Percentiles rank a stretch among this genome's conserved stretches.
Conservation (phyloP, 2,797 vertebrate species). For the Takifugu rubripes region DNA sequence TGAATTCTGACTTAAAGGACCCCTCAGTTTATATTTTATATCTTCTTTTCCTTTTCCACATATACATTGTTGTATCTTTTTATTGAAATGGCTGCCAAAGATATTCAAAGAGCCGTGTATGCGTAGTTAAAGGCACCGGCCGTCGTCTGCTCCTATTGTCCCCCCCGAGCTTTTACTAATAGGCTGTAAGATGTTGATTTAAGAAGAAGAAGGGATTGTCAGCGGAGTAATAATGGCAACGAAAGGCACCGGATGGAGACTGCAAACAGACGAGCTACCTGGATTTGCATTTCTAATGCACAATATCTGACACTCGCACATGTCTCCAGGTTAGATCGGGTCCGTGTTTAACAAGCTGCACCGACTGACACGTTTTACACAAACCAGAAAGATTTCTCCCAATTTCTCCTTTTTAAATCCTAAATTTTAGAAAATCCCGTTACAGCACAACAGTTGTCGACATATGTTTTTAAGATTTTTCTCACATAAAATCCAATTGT, state of each 20-base stretch:
- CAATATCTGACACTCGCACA: conserved; percentile 42
- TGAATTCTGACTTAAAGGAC: conserved; percentile 12
- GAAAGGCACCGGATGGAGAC: conserved; percentile 39
- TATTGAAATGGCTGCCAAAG: background rate
- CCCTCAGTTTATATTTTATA: conserved; percentile 24
- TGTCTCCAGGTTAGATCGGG: background rate
- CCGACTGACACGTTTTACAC: no score
- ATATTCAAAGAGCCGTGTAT: conserved; percentile 29
- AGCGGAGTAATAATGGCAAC: conserved; percentile 47
- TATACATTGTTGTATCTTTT: conserved; percentile 1
- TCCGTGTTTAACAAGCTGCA: background rate
- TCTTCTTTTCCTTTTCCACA: background rate
- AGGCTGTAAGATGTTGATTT: conserved; percentile 68
- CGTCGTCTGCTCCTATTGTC: conserved; percentile 48
- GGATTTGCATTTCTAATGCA: conserved; percentile 66
- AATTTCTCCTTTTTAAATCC: no score
- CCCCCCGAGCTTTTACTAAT: conserved; percentile 58
- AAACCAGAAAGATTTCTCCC: no score
- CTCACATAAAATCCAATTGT: no score
- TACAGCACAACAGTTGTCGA: background rate
- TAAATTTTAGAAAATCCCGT: no score
- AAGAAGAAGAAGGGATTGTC: conserved; percentile 51
- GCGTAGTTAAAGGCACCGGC: conserved; percentile 32
- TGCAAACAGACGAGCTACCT: conserved; percentile 55
- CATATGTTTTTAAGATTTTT: no score